These are phyloP conservation scores for Drosophila mayaguana DNA, from an alignment of 2,888 invertebrate genomes.

Conservation along the genomic window DNA sequence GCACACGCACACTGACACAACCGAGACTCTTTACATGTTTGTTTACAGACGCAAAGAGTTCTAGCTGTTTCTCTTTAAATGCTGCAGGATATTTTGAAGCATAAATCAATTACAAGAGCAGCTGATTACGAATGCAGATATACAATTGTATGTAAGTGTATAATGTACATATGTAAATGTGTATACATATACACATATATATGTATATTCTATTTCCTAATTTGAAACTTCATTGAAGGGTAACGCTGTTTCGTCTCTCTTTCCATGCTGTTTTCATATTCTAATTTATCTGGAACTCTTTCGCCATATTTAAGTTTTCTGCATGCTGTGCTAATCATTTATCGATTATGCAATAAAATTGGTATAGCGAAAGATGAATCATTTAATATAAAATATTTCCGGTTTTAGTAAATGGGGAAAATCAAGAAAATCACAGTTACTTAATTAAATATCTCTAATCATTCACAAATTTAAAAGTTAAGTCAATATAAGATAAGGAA, in stretches of 20 bases:
- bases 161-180: neutral
- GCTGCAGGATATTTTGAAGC: conserved; percentile 18
- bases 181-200: too few relatives aligned
- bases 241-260: neutral
- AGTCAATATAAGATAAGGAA: conserved; percentile 1
- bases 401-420: conserved; percentile 2
- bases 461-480: neutral
- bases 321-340: conserved; percentile 2
- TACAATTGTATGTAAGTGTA: too few relatives aligned
- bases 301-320: neutral
- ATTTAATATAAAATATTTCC: neutral
- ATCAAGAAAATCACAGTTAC: neutral
- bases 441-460: neutral
- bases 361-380: neutral
- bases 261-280: neutral
- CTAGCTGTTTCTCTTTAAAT: conserved; percentile 9
- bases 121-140: neutral
- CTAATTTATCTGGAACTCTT: conserved; percentile 1
- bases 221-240: conserved; percentile 1
- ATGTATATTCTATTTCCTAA: neutral
- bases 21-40: conserved; percentile 15
- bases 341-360: conserved; percentile 4
- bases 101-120: conserved; percentile 18
- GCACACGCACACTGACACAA: conserved; percentile 1
- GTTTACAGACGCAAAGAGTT: conserved; percentile 12